Base-by-base conservation (phyloP, 1,140 invertebrate genomes). In the Eriocheir sinensis region DNA sequence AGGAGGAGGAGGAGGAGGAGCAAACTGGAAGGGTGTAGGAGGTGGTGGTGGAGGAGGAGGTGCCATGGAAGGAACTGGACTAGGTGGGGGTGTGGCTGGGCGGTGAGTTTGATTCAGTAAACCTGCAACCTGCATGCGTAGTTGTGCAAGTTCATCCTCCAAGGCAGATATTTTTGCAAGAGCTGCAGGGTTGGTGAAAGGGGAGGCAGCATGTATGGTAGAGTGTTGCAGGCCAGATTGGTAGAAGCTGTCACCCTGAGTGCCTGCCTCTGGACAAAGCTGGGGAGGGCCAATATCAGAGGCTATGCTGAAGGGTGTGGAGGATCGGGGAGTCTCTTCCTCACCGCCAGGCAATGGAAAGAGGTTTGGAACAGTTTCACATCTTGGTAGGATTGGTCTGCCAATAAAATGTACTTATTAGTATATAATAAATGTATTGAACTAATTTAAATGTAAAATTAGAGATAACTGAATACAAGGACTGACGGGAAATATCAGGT, bases 41-140 rank as follows among this genome's bases (percentile, higher is more conserved):
- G 92, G 95, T 27, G 95, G 95, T 2, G 95, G 95, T 17, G 95
- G 92, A 41, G 91, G 93, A 91, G 91, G 81, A 30, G 85, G 80
- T 41, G 88, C 30, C 32, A 79, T 48, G 34, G 30, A 91, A 38
- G 85, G 53, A 8, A 92, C 44, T 34, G 92, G 95, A 89, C 94
- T 95, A 36, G 95, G 89, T 27, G 95, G 95, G n/a, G 94, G 93
- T 15, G 95, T 93, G 27, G 88, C 38, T 21, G 95, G 95, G 38
- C 94, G 89, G 34, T 95, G 81, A 8, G 53, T 92, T 30, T 94
- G 83, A 88, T 89, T 88, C 17, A 95, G 30, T 41, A 95, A 91
- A 30, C 38, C 44, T 34, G 95, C 85, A 80, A 95, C 94, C 80
- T 95, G 95, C 27, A 36, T 12, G 2, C 95, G 89, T n/a, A 95